Evolutionary conservation across 2,888 invertebrate species (phyloP).

Genomic region (Eupithecia inturbata): DNA sequence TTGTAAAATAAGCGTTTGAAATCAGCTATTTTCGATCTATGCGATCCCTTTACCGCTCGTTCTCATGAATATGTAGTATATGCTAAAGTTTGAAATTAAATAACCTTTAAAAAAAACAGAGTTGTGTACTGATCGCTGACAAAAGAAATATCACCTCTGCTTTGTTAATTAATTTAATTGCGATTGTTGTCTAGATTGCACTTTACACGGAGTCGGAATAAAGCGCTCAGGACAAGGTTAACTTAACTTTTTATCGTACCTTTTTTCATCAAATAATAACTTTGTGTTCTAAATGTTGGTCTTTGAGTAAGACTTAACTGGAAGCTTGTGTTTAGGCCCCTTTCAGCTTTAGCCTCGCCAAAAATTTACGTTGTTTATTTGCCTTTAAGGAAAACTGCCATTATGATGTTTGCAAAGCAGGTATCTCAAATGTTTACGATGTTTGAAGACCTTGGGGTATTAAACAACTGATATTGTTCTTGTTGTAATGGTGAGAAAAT

Average conservation of each 20-base stretch:
- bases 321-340: slow-evolving; percentile 1
- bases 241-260: not conserved
- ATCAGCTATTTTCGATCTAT: not conserved
- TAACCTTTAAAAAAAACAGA: not conserved
- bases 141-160: not conserved
- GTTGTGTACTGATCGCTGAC: not conserved
- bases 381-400: not conserved
- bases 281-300: slow-evolving; percentile 2
- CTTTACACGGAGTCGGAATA: not conserved
- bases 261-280: slow-evolving; percentile 6
- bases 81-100: not conserved
- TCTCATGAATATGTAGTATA: not conserved
- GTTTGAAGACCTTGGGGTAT: not conserved
- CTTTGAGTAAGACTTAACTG: slow-evolving; percentile 5
- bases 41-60: not conserved
- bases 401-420: not conserved
- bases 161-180: not conserved
- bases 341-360: not conserved
- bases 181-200: not conserved
- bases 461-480: not conserved
- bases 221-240: not conserved
- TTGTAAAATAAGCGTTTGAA: not conserved
- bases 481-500: not conserved
- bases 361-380: slow-evolving; percentile 3
- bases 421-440: not conserved